Evolutionary conservation across 2,888 invertebrate species (phyloP).

Genomic region (Calameuta idolon): DNA sequence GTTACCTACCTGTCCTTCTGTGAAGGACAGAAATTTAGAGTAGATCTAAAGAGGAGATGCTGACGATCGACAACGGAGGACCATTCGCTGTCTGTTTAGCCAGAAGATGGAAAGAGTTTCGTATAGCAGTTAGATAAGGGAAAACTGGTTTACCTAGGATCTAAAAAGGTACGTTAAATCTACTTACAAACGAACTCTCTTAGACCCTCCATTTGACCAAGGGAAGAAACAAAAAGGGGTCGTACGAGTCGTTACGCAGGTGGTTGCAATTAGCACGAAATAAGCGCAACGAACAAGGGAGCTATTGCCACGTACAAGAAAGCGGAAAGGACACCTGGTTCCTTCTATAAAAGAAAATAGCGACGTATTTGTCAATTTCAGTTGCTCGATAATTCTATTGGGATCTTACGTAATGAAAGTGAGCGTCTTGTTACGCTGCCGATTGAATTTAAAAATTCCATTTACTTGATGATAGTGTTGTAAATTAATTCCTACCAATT

Average conservation of each 20-base stretch:
- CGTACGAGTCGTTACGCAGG: conserved; percentile 19
- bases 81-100: background rate
- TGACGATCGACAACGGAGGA: background rate
- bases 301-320: background rate
- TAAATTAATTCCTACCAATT: background rate
- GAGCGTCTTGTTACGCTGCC: background rate
- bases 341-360: background rate
- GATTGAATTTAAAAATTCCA: background rate
- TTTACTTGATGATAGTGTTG: background rate
- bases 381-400: background rate
- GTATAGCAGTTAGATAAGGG: background rate
- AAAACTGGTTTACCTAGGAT: background rate
- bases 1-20: background rate
- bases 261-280: conserved; percentile 27
- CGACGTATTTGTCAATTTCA: background rate
- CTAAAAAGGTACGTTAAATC: background rate
- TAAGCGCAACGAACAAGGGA: conserved; percentile 1
- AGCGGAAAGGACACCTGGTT: background rate
- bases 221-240: background rate
- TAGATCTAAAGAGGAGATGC: background rate
- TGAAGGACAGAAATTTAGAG: background rate
- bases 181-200: background rate
- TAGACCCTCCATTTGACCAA: background rate
- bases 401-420: background rate
- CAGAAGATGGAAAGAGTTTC: background rate